phyloP scores from a whole-genome alignment of 2,797 vertebrate genomes.

The Coranthus polyacanthus region DNA sequence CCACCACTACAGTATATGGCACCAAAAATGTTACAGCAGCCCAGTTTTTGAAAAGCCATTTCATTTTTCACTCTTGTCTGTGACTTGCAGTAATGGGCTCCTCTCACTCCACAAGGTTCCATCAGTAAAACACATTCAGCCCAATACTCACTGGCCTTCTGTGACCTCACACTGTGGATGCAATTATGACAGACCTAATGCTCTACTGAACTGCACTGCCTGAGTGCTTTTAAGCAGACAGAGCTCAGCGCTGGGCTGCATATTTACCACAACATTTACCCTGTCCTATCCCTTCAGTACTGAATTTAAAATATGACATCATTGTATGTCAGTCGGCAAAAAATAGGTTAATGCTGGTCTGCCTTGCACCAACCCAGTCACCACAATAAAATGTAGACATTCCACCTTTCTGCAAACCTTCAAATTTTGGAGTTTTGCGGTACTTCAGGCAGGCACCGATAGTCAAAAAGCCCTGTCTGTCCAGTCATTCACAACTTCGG shows the following conservation, averaged over 20 bases:
- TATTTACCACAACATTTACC: constrained; percentile 19
- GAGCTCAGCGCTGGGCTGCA: constrained; percentile 24
- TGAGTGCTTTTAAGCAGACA: constrained; percentile 58
- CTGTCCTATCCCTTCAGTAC: constrained; percentile 18
- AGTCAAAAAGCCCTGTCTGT: too few species aligned
- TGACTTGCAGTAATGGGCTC: constrained; percentile 72
- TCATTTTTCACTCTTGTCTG: constrained; percentile 75
- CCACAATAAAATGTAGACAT: too few species aligned
- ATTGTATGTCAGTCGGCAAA: constrained; percentile 39
- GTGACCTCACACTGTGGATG: constrained; percentile 76
- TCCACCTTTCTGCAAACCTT: too few species aligned
- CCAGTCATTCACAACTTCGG: too few species aligned
- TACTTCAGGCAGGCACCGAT: too few species aligned
- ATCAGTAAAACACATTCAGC: constrained; percentile 68
- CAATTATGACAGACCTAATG: constrained; percentile 76
- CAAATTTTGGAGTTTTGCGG: too few species aligned
- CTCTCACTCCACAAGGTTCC: constrained; percentile 69
- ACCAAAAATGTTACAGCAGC: constrained; percentile 64
- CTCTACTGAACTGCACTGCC: constrained; percentile 54
- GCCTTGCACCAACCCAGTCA: too few species aligned
- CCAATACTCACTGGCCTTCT: constrained; percentile 62
- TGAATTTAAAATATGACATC: constrained; percentile 63
- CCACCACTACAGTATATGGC: constrained; percentile 50
- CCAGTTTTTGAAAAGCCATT: constrained; percentile 77
- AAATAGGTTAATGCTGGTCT: constrained; percentile 27